Conservation (phyloP, 2,113 vertebrate species). For the Ascaphus truei region DNA sequence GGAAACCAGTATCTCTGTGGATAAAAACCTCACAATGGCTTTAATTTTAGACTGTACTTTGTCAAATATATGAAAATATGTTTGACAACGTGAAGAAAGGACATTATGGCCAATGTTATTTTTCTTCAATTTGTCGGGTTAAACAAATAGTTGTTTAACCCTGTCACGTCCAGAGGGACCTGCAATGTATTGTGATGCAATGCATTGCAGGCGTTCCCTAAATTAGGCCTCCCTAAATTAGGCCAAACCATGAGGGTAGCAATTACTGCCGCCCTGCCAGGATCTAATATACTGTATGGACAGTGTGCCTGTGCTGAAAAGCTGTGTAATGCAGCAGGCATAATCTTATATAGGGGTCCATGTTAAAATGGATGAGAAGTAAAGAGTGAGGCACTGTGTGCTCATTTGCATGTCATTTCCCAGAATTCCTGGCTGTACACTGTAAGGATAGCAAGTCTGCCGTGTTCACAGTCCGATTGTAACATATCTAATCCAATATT, state of each 20-base stretch:
- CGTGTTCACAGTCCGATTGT: not conserved
- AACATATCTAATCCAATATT: not conserved
- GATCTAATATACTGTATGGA: not conserved
- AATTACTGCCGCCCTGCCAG: slow-evolving; percentile 10
- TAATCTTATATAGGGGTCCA: too few relatives aligned
- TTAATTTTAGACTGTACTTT: slow-evolving; percentile 27
- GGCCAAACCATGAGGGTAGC: slow-evolving; percentile 5
- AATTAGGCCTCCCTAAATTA: not conserved
- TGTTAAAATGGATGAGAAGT: too few relatives aligned
- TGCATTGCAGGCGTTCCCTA: not conserved
- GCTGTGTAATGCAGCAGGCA: too few relatives aligned
- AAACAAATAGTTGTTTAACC: not conserved
- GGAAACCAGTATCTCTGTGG: slow-evolving; percentile 30
- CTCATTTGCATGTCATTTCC: too few relatives aligned
- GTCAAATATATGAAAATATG: not conserved
- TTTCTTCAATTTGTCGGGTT: not conserved
- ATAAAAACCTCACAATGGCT: slow-evolving; percentile 22
- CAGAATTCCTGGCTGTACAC: too few relatives aligned
- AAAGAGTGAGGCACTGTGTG: too few relatives aligned
- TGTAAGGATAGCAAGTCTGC: too few relatives aligned
- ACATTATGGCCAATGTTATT: slow-evolving; percentile 26
- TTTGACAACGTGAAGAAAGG: slow-evolving; percentile 12
- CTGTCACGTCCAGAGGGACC: not conserved
- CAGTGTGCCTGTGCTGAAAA: too few relatives aligned
- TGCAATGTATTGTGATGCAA: not conserved